phyloP scores from a whole-genome alignment of 2,797 vertebrate genomes.

The Thalassophryne amazonica region DNA sequence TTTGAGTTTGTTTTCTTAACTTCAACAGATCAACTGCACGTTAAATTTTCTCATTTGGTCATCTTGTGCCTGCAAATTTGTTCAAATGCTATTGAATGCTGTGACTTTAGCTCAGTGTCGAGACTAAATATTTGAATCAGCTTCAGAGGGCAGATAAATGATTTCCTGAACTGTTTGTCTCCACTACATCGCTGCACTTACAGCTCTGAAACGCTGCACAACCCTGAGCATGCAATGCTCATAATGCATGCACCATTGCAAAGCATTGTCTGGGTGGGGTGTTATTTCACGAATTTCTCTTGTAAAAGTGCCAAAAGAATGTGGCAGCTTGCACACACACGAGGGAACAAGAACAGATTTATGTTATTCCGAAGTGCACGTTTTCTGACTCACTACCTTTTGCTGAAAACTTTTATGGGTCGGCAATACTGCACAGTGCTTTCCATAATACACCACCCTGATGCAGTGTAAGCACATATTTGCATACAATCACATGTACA shows the following conservation, averaged over 20 bases:
- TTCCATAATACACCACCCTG: conserved; percentile 38
- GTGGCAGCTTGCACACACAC: conserved; percentile 1
- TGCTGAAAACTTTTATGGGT: conserved; percentile 24
- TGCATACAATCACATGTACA: conserved; percentile 52
- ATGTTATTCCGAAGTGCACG: conserved; percentile 72
- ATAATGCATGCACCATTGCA: conserved; percentile 6
- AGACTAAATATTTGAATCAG: conserved; percentile 17
- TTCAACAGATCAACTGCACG: too few species aligned
- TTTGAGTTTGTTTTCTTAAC: too few species aligned
- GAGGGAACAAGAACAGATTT: conserved; percentile 19
- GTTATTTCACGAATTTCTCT: neutral
- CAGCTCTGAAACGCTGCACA: conserved; percentile 3
- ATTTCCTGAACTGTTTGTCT: neutral
- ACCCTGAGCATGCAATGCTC: conserved; percentile 13
- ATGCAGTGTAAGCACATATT: conserved; percentile 52
- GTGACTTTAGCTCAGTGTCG: conserved; percentile 13
- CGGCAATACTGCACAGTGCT: conserved; percentile 34
- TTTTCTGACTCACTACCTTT: conserved; percentile 27
- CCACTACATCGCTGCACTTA: conserved; percentile 40
- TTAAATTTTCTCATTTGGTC: too few species aligned
- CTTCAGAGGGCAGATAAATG: neutral
- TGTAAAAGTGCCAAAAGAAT: neutral
- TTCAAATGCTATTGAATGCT: too few species aligned
- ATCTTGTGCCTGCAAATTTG: too few species aligned
- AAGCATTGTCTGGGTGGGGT: neutral